Base-by-base conservation (phyloP, 1,140 invertebrate genomes). In the Calephelis virginiensis region DNA sequence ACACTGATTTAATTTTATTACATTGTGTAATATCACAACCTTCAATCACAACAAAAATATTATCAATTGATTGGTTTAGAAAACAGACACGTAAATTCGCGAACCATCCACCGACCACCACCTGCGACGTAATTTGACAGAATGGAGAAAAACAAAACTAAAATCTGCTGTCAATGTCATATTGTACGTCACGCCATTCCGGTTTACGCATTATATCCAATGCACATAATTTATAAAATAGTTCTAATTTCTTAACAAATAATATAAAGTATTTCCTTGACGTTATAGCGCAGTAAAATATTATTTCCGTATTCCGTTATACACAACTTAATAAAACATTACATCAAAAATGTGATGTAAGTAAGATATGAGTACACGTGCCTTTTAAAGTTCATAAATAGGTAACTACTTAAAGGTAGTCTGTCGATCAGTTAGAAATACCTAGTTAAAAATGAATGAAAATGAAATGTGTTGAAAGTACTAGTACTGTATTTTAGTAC, bases 21-120 rank as follows among this genome's bases (percentile, higher is more conserved):
- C 67, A 77, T 71, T 78, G 80, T 75, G 76, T 74, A 72, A 73
- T 72, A 69, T 65, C 53, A 65, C 66, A 71, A 66, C 69, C 71
- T 76, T 71, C 78, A 74, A 79, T 80, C 79, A 84, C 66, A 86
- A 89, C 83, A 87, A 87, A 82, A 86, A 89, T 85, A 87, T 76
- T 78, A 82, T 85, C 78, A 85, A 59, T 81, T 80, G 82, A 85
- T 82, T 75, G 75, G 72, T 60, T 71, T 69, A 72, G 43, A 70
- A 71, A 74, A 81, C 63, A 63, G 66, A 74, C 67, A 81, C 72
- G 69, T 76, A 69, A 74, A 68, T 47, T 74, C 68, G 74, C 65
- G 67, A 70, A 59, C 67, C 71, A 75, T 76, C 66, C 68, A 60
- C 67, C 71, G 74, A 75, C 66, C 68, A 60, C 63, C 69, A 67